These are phyloP conservation scores for Cassiopea andromeda DNA, from an alignment of 30 jellyfish, hydroid and myxozoan genomes.

Conservation along the genomic window DNA sequence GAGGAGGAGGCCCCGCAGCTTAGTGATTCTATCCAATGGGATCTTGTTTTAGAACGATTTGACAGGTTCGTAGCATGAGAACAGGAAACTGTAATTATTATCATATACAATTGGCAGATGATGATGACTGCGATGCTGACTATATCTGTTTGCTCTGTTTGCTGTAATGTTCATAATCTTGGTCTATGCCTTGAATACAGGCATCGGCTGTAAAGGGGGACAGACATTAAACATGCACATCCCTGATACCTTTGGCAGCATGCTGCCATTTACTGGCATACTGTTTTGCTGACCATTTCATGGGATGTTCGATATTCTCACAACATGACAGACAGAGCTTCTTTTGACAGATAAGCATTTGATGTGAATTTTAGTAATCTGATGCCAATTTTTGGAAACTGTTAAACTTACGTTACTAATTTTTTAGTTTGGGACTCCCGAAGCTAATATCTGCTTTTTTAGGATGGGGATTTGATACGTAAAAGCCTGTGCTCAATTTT, in stretches of 20 bases:
- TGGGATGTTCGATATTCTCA: neutral
- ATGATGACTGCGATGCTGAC: slow-evolving; percentile 62
- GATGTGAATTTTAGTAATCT: slow-evolving; percentile 55
- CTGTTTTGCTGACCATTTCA: neutral
- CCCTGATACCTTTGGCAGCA: neutral
- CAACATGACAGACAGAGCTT: neutral
- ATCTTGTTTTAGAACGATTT: no score
- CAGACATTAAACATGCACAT: slow-evolving; percentile 41
- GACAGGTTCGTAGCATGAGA: no score
- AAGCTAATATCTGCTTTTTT: no score
- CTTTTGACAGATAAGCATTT: neutral
- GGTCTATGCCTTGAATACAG: slow-evolving; percentile 78
- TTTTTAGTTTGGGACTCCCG: no score
- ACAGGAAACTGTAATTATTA: no score
- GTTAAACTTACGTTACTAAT: neutral
- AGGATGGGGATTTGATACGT: no score
- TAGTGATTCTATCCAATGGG: no score
- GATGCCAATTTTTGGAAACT: slow-evolving; percentile 18
- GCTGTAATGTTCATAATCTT: slow-evolving; percentile 69
- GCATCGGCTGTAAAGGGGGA: slow-evolving; percentile 85
- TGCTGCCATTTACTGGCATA: slow-evolving; percentile 9
- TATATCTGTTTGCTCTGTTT: slow-evolving; percentile 6
- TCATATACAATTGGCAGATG: slow-evolving; percentile 52
- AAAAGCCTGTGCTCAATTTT: no score
- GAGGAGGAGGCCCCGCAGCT: no score